Evolutionary conservation across 2,797 vertebrate genomes (phyloP).

Genomic region (Mycteria americana): DNA sequence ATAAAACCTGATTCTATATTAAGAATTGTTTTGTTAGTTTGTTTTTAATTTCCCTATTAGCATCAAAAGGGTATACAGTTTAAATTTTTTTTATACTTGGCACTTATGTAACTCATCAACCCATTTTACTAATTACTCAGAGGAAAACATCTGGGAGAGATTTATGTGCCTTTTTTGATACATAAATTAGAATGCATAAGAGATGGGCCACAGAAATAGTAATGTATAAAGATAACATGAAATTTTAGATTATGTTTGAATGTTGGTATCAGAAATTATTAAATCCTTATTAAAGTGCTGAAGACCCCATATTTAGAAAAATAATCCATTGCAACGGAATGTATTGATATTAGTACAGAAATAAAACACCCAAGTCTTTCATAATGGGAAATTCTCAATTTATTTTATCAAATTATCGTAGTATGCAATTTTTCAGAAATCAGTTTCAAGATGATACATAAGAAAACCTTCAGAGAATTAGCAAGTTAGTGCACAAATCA

Average conservation of each 20-base stretch:
- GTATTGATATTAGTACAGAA: background rate
- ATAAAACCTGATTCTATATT: background rate
- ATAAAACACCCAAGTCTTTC: background rate
- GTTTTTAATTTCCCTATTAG: background rate
- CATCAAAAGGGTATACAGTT: background rate
- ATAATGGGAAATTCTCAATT: background rate
- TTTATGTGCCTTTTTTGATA: background rate
- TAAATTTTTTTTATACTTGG: background rate
- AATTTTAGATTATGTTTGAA: background rate
- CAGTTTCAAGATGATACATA: background rate
- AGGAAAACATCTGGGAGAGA: background rate
- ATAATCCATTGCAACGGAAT: background rate
- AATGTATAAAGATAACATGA: background rate
- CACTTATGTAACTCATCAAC: background rate
- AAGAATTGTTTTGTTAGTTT: background rate
- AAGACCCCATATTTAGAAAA: background rate
- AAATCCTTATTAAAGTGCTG: background rate
- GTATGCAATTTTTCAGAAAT: background rate
- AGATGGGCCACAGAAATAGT: background rate
- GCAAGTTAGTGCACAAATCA: background rate
- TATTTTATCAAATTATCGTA: slow-evolving; percentile 22
- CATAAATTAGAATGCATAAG: background rate
- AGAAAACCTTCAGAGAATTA: background rate
- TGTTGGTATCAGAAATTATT: background rate
- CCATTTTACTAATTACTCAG: background rate